Base-by-base conservation (phyloP, 2,113 vertebrate genomes). In the Pyrgilauda ruficollis region DNA sequence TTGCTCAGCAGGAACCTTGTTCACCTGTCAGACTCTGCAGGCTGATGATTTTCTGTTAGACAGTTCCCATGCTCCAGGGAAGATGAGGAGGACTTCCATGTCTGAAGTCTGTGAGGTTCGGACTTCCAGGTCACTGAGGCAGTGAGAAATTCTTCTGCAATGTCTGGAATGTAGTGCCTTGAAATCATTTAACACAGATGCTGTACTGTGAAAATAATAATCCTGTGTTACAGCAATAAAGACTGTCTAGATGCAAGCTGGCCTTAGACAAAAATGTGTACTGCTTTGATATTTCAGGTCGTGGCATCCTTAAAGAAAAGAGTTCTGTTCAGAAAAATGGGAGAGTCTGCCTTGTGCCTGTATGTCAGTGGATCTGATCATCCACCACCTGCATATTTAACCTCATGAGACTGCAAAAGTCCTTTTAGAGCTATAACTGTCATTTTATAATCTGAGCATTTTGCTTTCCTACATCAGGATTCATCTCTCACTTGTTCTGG, bases 21-120 rank as follows among this genome's bases (percentile, higher is more conserved):
- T 95, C 79, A 97, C 63, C 79, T 92, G 94, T 92, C 85, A 94
- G 72, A 93, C 35, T 77, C 50, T 55, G 23, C 64, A 70, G 35
- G 43, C 35, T 86, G 41, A 88, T 77, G 35, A 86, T 59, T 89
- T 90, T 91, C 91, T 92, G 73, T 69, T 70, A 67, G 80, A 75
- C 52, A 61, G 80, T 47, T 93, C 56, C 39, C 33, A 52, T 92
- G 80, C 64, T 84, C 55, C 39, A 67, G 52, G 50, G 47, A 80
- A 55, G 76, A 82, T 47, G 52, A 83, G 49, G n/a, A 89, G 14
- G 62, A 68, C 55, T 78, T 86, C 23, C 0, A 4, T 11, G 46
- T 55, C 43, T 73, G 63, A 69, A 83, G 50, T 44, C 26, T 77
- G 3, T 0, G 2, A 53, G 80, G 33, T 89, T 62, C 23, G 2